Evolutionary conservation across 1,140 invertebrate genomes (phyloP).

Genomic region (Pseudomyrmex pallidus): DNA sequence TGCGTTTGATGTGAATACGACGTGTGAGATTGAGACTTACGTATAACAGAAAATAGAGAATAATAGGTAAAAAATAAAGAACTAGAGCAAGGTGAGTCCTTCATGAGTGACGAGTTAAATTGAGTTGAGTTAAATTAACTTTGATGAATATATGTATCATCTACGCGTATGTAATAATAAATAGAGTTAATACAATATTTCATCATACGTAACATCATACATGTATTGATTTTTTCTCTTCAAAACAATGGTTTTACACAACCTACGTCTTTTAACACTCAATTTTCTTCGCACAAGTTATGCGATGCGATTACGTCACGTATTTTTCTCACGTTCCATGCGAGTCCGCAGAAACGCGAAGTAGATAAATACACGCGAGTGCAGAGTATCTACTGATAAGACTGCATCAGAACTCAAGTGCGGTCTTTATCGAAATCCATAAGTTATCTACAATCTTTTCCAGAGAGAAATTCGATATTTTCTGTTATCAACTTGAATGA

Average conservation of each 20-base stretch:
- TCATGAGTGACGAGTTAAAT: slow-evolving; percentile 72
- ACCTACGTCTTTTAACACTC: too few relatives aligned
- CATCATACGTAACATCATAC: too few relatives aligned
- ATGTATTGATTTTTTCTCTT: too few relatives aligned
- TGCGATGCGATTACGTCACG: slow-evolving; percentile 1
- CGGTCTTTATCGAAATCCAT: slow-evolving; percentile 55
- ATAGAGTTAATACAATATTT: too few relatives aligned
- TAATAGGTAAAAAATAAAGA: slow-evolving; percentile 56
- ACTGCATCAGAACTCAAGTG: slow-evolving; percentile 51
- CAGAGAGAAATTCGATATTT: slow-evolving; percentile 23
- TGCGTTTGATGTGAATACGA: neutral
- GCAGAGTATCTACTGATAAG: slow-evolving; percentile 49
- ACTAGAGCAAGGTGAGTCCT: slow-evolving; percentile 80
- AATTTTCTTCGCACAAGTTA: neutral
- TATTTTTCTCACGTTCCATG: slow-evolving; percentile 4
- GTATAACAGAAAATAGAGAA: slow-evolving; percentile 2
- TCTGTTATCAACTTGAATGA: neutral
- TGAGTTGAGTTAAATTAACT: neutral
- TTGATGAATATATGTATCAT: neutral
- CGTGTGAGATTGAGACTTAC: slow-evolving; percentile 18
- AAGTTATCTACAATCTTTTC: slow-evolving; percentile 9
- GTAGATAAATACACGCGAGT: slow-evolving; percentile 11
- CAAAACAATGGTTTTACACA: too few relatives aligned
- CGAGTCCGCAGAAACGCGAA: neutral
- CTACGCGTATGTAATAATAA: too few relatives aligned